Percentiles rank a stretch among this genome's conserved stretches.
Conservation (phyloP, 2,888 invertebrate species). For the Lissonota sp. region DNA sequence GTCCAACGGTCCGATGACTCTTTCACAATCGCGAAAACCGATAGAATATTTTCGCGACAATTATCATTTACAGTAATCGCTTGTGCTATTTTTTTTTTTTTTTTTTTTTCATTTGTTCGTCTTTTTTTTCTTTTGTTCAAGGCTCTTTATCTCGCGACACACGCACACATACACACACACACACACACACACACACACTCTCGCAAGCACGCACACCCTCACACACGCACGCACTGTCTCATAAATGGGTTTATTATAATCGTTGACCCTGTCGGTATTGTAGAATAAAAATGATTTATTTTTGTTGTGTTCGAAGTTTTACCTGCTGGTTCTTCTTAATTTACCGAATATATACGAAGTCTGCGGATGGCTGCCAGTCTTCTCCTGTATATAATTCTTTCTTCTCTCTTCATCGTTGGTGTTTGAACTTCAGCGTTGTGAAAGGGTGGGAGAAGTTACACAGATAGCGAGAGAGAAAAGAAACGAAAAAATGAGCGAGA, state of each 20-base stretch:
- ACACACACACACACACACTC: not conserved
- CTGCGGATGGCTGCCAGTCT: not conserved
- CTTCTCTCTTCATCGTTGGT: slow-evolving; percentile 40
- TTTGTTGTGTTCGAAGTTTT: slow-evolving; percentile 76
- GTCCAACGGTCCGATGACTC: slow-evolving; percentile 24
- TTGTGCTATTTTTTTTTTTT: slow-evolving; percentile 27
- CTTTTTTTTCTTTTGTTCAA: slow-evolving; percentile 31
- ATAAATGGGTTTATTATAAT: not conserved
- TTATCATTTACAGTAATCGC: slow-evolving; percentile 3
- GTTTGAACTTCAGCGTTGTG: not conserved
- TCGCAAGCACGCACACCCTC: too few species aligned
- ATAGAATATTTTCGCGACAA: slow-evolving; percentile 27
- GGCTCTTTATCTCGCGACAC: slow-evolving; percentile 49
- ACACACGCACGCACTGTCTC: not conserved
- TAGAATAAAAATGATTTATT: slow-evolving; percentile 62
- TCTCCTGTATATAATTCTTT: not conserved
- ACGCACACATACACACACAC: slow-evolving; percentile 26
- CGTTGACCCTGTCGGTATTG: slow-evolving; percentile 47
- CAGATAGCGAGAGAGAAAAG: not conserved
- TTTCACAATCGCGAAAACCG: slow-evolving; percentile 57
- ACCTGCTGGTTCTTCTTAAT: slow-evolving; percentile 79
- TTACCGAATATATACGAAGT: slow-evolving; percentile 72
- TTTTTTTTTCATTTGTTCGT: slow-evolving; percentile 47
- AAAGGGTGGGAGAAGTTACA: slow-evolving; percentile 4
- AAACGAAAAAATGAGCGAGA: not conserved